phyloP scores from a whole-genome alignment of 2,797 vertebrate genomes.

The Bradypodion pumilum region DNA sequence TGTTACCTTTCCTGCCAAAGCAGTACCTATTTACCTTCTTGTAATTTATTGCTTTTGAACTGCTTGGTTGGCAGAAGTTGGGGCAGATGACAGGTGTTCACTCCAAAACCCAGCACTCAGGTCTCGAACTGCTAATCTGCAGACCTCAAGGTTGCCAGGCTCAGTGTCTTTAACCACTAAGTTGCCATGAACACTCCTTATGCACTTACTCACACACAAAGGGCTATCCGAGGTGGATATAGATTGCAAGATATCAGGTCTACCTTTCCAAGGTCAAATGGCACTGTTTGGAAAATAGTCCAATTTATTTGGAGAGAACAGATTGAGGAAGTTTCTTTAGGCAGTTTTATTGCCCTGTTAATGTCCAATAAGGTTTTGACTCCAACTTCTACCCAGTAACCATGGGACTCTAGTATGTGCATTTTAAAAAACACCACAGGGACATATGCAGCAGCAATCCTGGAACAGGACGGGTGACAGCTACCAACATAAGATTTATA shows the following conservation, averaged over 20 bases:
- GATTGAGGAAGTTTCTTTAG: not conserved
- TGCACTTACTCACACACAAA: too few species aligned
- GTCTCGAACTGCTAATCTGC: too few species aligned
- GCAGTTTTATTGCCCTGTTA: not conserved
- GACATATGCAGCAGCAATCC: not conserved
- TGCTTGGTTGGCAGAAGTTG: too few species aligned
- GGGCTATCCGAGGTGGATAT: not conserved
- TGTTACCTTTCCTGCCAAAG: too few species aligned
- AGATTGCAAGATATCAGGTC: not conserved
- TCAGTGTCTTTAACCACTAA: too few species aligned
- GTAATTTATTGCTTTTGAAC: too few species aligned
- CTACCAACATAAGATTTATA: not conserved
- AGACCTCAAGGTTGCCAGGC: too few species aligned
- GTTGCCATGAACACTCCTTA: too few species aligned
- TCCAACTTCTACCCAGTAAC: not conserved
- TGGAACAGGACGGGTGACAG: not conserved
- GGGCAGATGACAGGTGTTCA: too few species aligned
- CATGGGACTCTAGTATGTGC: not conserved
- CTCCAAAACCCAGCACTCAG: too few species aligned
- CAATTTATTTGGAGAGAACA: not conserved
- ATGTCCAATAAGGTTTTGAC: not conserved
- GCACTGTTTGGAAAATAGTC: not conserved
- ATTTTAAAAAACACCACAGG: not conserved
- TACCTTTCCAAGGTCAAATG: too few species aligned
- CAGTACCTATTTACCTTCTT: too few species aligned